Evolutionary conservation across 2,888 invertebrate genomes (phyloP).

Genomic region (Philhelius pedissequus): DNA sequence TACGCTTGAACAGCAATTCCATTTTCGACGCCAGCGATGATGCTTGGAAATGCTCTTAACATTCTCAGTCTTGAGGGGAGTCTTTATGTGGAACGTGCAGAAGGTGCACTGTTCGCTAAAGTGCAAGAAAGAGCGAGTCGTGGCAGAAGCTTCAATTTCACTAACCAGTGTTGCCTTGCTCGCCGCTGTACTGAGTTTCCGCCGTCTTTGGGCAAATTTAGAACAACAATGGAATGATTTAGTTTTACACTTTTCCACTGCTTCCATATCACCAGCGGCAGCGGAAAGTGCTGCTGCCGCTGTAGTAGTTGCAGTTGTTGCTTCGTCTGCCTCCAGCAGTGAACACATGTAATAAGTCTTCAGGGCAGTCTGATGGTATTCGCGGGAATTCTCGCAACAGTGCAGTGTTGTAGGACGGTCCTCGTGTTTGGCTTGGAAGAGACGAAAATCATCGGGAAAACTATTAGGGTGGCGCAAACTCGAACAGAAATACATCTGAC

Average conservation of each 20-base stretch:
- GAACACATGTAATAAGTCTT: constrained; percentile 80
- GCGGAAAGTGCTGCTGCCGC: constrained; percentile 72
- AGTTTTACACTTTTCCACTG: constrained; percentile 65
- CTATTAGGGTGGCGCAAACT: constrained; percentile 77
- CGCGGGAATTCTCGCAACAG: constrained; percentile 79
- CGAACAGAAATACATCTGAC: constrained; percentile 78
- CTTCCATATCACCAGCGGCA: constrained; percentile 45
- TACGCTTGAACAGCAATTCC: constrained; percentile 82
- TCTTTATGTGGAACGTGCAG: constrained; percentile 77
- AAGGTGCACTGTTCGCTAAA: constrained; percentile 78
- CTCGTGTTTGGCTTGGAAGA: constrained; percentile 63
- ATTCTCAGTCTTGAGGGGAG: constrained; percentile 71
- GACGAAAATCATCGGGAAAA: constrained; percentile 64
- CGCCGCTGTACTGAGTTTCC: constrained; percentile 72
- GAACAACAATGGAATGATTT: constrained; percentile 79
- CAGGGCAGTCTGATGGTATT: constrained; percentile 76
- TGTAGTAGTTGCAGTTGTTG: constrained; percentile 70
- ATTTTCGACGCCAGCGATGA: constrained; percentile 80
- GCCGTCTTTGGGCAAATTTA: constrained; percentile 75
- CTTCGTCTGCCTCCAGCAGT: constrained; percentile 79
- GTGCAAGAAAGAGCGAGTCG: constrained; percentile 73
- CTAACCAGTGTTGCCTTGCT: constrained; percentile 73
- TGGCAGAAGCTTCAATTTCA: constrained; percentile 71
- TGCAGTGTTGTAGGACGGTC: constrained; percentile 77
- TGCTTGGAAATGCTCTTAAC: constrained; percentile 78